Conservation (phyloP, 2,113 vertebrate species). For the Lophura nycthemera region DNA sequence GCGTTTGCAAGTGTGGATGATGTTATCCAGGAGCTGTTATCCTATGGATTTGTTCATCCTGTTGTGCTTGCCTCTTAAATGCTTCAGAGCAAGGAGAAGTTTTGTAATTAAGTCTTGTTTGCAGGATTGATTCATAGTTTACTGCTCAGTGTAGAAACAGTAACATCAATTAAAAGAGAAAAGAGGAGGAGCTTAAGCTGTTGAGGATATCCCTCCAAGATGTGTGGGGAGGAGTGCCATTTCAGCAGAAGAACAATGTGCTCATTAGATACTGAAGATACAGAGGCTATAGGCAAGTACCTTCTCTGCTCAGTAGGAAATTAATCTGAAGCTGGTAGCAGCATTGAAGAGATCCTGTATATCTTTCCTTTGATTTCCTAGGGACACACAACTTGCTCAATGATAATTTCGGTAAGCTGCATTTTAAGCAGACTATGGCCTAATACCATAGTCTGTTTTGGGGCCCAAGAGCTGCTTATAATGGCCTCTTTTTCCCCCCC, state of each 20-base stretch:
- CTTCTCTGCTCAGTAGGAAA: neutral
- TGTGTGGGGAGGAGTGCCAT: neutral
- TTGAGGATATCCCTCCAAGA: neutral
- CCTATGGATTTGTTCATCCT: neutral
- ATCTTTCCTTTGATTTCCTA: neutral
- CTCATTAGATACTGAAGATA: neutral
- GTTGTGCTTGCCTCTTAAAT: constrained; percentile 1
- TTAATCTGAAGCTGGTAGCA: neutral
- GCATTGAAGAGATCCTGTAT: neutral
- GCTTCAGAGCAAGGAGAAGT: neutral
- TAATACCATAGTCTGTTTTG: neutral
- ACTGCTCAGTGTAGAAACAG: neutral
- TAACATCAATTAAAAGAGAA: neutral
- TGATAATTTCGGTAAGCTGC: neutral
- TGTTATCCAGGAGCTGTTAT: neutral
- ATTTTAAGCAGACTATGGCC: neutral
- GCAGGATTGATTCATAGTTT: neutral
- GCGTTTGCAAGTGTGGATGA: neutral
- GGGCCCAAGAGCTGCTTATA: neutral
- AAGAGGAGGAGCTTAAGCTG: neutral
- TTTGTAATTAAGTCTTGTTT: neutral
- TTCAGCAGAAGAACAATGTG: neutral
- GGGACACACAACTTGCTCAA: neutral
- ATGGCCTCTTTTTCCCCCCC: rapidly evolving
- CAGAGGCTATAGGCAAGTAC: neutral